These are phyloP conservation scores for Anoplophora glabripennis DNA, from an alignment of 1,140 invertebrate species.

Conservation along the genomic window DNA sequence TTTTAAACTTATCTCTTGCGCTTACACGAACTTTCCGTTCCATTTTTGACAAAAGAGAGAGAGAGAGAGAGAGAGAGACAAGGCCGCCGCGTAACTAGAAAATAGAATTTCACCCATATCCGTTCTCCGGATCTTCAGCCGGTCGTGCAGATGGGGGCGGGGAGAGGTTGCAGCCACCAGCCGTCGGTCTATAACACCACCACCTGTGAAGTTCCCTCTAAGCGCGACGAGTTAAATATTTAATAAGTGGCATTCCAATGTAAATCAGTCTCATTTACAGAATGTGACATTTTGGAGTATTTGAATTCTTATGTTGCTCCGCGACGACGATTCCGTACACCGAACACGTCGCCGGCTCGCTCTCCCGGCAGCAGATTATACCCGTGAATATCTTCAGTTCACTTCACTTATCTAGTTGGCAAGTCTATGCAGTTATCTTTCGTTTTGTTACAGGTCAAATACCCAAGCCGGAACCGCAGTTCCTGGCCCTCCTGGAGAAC, in stretches of 20 bases:
- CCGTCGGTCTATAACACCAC: too few relatives aligned
- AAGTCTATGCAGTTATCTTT: constrained; percentile 38
- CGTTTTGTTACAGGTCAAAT: constrained; percentile 49
- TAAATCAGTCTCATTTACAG: constrained; percentile 46
- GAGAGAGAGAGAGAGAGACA: too few relatives aligned
- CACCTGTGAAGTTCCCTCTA: not conserved
- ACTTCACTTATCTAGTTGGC: constrained; percentile 44
- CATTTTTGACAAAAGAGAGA: too few relatives aligned
- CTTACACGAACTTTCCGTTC: too few relatives aligned
- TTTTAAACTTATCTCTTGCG: too few relatives aligned
- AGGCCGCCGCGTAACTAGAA: too few relatives aligned
- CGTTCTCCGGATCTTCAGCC: too few relatives aligned
- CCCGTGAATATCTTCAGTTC: constrained; percentile 43
- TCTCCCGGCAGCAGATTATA: constrained; percentile 44
- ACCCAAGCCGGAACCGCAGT: constrained; percentile 64
- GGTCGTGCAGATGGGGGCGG: not conserved
- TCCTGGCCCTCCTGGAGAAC: constrained; percentile 81
- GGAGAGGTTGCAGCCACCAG: not conserved
- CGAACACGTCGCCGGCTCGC: constrained; percentile 39
- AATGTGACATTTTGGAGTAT: constrained; percentile 44
- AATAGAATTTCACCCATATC: too few relatives aligned
- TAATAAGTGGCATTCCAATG: constrained; percentile 48
- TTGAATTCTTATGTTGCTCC: constrained; percentile 43
- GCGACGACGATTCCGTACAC: constrained; percentile 33
- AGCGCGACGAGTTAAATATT: constrained; percentile 38